Percentiles rank a stretch among this genome's conserved stretches.
Evolutionary conservation across 92 coral and sea anemone species (phyloP).

Genomic region (Heteractis magnifica): DNA sequence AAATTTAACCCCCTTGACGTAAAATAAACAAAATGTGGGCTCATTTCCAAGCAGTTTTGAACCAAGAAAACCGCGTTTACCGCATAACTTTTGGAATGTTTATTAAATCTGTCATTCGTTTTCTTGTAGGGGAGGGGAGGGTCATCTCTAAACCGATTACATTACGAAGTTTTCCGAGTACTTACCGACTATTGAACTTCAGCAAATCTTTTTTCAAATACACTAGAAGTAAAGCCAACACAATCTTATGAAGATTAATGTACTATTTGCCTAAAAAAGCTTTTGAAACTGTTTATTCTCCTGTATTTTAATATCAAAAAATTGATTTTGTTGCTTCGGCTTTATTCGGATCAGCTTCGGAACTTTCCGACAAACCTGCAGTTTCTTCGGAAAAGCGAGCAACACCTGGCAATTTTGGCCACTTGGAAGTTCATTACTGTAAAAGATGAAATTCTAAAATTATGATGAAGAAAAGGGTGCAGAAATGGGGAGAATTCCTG

Average conservation of each 20-base stretch:
- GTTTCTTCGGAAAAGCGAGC: background rate
- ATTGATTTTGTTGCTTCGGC: background rate
- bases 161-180: background rate
- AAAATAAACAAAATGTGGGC: constrained; percentile 28
- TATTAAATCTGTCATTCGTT: constrained; percentile 11
- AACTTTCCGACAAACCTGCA: background rate
- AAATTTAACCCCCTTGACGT: constrained; percentile 9
- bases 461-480: constrained; percentile 7
- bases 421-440: background rate
- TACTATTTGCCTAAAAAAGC: background rate
- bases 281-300: background rate
- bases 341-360: background rate
- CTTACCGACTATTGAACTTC: background rate
- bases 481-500: constrained; percentile 4
- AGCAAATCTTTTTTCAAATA: background rate
- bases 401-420: background rate
- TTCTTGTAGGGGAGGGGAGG: constrained; percentile 7
- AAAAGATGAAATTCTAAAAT: background rate
- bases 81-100: constrained; percentile 35
- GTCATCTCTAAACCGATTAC: background rate
- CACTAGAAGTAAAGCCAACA: background rate
- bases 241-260: too few species aligned
- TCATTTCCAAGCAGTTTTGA: constrained; percentile 16
- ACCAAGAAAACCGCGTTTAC: constrained; percentile 32
- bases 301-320: background rate